phyloP scores from a whole-genome alignment of 2,888 invertebrate genomes.

The Mamestra brassicae region DNA sequence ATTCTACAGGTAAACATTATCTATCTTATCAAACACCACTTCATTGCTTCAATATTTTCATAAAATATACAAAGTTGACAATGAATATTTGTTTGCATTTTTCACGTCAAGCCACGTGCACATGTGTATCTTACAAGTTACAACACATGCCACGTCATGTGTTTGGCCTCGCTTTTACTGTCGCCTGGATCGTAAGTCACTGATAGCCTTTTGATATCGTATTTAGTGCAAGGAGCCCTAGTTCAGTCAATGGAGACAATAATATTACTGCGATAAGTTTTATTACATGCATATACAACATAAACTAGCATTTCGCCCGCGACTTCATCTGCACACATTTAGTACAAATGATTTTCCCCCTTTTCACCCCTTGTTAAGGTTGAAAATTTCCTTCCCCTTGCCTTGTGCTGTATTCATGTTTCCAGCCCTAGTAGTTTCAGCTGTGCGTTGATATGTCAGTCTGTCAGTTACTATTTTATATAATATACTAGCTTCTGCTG shows the following conservation, averaged over 20 bases:
- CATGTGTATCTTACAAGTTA: slow-evolving; percentile 16
- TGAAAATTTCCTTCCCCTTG: too few species aligned
- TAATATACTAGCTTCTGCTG: too few species aligned
- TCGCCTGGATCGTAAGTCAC: slow-evolving; percentile 44
- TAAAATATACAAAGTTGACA: slow-evolving; percentile 1
- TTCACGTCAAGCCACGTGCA: slow-evolving; percentile 32
- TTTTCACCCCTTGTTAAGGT: too few species aligned
- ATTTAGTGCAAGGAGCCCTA: slow-evolving; percentile 57
- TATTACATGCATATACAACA: neutral
- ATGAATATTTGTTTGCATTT: slow-evolving; percentile 27
- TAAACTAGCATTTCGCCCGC: neutral
- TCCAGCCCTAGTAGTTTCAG: too few species aligned
- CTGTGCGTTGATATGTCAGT: too few species aligned
- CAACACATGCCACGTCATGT: slow-evolving; percentile 39
- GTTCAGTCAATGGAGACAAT: slow-evolving; percentile 46
- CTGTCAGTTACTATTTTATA: too few species aligned
- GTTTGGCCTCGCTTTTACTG: slow-evolving; percentile 44
- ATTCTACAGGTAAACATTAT: too few species aligned
- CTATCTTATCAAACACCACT: neutral
- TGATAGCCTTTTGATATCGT: slow-evolving; percentile 63
- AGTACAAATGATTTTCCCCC: too few species aligned
- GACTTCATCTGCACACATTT: too few species aligned
- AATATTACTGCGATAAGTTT: slow-evolving; percentile 37
- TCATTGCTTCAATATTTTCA: slow-evolving; percentile 4
- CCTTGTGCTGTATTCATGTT: too few species aligned